These are phyloP conservation scores for Mionectes olivaceus DNA, from an alignment of 2,797 vertebrate species.

Conservation along the genomic window DNA sequence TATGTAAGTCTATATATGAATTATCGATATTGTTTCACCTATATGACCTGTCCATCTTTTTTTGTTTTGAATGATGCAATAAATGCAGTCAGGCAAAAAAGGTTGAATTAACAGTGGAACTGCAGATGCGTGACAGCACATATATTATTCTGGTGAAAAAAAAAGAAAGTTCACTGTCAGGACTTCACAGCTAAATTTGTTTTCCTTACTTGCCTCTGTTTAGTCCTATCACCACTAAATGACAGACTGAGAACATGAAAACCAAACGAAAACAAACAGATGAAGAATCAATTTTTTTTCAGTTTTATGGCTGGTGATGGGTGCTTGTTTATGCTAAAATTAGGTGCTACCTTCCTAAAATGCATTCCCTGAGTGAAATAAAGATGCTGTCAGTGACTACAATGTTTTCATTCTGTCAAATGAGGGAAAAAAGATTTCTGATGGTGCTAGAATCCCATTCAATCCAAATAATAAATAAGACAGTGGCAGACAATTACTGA, in stretches of 20 bases:
- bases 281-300: not conserved
- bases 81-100: not conserved
- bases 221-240: not conserved
- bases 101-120: not conserved
- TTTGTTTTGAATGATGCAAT: not conserved
- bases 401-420: not conserved
- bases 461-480: not conserved
- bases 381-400: not conserved
- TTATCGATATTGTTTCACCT: not conserved
- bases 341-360: not conserved
- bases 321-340: slow-evolving; percentile 16
- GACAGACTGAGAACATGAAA: not conserved
- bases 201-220: not conserved
- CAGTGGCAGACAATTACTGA: not conserved
- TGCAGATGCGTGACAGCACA: not conserved
- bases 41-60: not conserved
- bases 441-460: not conserved
- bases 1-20: not conserved
- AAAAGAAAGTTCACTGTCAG: not conserved
- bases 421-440: not conserved
- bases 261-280: not conserved
- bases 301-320: not conserved
- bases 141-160: not conserved
- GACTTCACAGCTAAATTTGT: slow-evolving; percentile 1
- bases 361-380: not conserved